phyloP scores from a whole-genome alignment of 1,140 invertebrate species.

The Epicauta chinensis region DNA sequence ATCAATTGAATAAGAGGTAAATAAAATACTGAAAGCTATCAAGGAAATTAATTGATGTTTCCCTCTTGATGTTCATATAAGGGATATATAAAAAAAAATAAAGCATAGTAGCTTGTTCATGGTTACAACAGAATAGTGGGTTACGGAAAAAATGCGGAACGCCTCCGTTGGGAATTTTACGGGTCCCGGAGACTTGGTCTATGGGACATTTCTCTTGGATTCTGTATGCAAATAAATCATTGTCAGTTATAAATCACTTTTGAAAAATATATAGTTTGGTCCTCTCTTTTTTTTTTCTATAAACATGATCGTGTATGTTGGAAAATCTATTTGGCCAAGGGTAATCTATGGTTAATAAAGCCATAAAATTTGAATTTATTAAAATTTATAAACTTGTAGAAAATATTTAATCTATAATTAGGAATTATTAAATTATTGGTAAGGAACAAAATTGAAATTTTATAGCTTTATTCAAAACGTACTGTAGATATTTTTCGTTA shows the following conservation, averaged over 20 bases:
- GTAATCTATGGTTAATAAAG: constrained; percentile 32
- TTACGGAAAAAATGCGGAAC: constrained; percentile 20
- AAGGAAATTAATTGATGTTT: too few relatives aligned
- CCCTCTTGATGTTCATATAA: background rate
- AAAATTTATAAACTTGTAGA: constrained; percentile 20
- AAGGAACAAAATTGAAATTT: too few relatives aligned
- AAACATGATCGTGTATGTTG: constrained; percentile 12
- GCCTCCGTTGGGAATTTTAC: constrained; percentile 18
- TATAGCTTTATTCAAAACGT: too few relatives aligned
- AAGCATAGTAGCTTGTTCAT: constrained; percentile 14
- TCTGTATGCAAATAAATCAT: constrained; percentile 38
- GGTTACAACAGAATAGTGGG: constrained; percentile 15
- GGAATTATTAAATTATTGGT: too few relatives aligned
- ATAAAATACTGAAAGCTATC: too few relatives aligned
- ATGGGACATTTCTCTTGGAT: constrained; percentile 20
- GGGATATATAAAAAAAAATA: background rate
- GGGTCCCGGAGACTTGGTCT: constrained; percentile 17
- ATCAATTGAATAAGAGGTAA: too few relatives aligned
- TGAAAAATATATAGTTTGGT: constrained; percentile 32
- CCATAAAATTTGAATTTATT: constrained; percentile 27
- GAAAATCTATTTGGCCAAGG: constrained; percentile 28
- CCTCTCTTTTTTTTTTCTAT: constrained; percentile 26
- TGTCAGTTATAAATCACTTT: constrained; percentile 37
- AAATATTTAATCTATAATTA: background rate
- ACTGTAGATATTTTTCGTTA: background rate